Evolutionary conservation across 2,888 invertebrate species (phyloP).

Genomic region (Latrodectus hesperus): DNA sequence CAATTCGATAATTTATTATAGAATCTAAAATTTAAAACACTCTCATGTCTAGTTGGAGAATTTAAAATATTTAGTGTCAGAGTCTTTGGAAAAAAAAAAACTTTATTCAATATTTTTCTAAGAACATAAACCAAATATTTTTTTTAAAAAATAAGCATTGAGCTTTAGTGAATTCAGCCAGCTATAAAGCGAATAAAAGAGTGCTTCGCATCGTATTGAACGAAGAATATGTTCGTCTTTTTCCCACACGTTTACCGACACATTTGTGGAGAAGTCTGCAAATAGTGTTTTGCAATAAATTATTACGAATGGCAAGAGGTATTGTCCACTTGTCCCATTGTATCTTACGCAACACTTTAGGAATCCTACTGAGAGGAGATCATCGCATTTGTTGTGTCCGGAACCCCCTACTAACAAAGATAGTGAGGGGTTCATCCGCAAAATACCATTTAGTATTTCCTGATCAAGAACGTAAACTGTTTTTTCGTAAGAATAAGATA

Average conservation of each 20-base stretch:
- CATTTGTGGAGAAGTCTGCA: constrained; percentile 47
- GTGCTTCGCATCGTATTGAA: background rate
- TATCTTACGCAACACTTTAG: constrained; percentile 53
- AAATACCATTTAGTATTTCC: background rate
- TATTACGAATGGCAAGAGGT: constrained; percentile 33
- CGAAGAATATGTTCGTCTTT: constrained; percentile 9
- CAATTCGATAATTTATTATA: too few relatives aligned
- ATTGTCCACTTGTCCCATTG: constrained; percentile 56
- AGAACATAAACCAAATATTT: too few relatives aligned
- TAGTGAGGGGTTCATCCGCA: background rate
- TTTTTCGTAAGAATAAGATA: too few relatives aligned
- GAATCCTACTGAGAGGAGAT: constrained; percentile 49
- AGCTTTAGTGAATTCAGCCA: background rate
- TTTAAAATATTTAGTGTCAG: too few relatives aligned
- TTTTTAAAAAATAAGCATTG: too few relatives aligned
- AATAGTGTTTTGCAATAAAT: constrained; percentile 62
- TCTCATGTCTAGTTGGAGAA: too few relatives aligned
- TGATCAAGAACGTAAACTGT: background rate
- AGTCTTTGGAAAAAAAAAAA: too few relatives aligned
- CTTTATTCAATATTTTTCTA: too few relatives aligned
- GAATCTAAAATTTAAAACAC: too few relatives aligned
- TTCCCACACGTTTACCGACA: constrained; percentile 34
- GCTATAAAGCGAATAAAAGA: background rate
- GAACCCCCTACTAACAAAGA: constrained; percentile 34
- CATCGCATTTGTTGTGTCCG: constrained; percentile 57